Conservation (phyloP, 2,797 vertebrate species). For the Rhynchotus rufescens region DNA sequence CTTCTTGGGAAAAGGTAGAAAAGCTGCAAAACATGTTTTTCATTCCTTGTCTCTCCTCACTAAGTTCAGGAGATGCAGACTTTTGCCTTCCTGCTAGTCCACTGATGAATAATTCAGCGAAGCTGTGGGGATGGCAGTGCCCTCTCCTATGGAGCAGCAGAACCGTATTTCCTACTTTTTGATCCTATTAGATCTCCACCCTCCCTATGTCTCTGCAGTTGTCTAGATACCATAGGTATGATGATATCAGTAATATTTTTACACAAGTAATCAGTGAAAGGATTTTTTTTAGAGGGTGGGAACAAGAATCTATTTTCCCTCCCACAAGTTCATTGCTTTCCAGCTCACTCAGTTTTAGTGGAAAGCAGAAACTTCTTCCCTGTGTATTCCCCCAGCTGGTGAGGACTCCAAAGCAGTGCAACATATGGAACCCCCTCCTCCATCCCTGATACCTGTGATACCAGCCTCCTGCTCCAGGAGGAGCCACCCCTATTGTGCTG, state of each 20-base stretch:
- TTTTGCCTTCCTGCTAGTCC: neutral
- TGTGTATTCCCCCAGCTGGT: constrained; percentile 5
- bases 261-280: neutral
- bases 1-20: neutral
- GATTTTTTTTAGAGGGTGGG: neutral
- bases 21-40: neutral
- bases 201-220: neutral
- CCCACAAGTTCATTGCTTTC: constrained; percentile 19
- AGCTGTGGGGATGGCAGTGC: neutral
- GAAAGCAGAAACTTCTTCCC: constrained; percentile 35
- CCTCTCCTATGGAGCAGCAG: neutral
- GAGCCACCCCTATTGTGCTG: neutral
- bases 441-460: neutral
- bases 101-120: neutral
- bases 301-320: constrained; percentile 22
- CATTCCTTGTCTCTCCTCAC: neutral
- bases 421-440: neutral
- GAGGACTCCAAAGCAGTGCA: neutral
- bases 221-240: neutral
- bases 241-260: neutral
- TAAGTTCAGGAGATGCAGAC: neutral
- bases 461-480: neutral
- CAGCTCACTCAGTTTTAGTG: constrained; percentile 5
- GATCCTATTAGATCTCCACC: neutral
- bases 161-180: neutral